Conservation (phyloP, 2,113 vertebrate genomes). For the Chaenocephalus aceratus region DNA sequence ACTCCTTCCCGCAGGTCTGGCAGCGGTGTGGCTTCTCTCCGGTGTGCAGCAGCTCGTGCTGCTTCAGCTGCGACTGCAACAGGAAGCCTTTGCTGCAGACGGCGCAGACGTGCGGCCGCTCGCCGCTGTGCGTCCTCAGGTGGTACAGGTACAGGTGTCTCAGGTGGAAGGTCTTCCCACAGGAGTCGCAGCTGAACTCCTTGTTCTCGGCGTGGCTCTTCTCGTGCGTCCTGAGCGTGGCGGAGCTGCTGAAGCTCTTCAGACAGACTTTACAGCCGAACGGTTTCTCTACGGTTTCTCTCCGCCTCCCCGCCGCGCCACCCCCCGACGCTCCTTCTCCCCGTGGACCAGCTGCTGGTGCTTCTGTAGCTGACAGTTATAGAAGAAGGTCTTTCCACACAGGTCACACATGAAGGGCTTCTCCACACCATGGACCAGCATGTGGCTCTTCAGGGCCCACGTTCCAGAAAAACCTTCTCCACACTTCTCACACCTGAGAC, state of each 20-base stretch:
- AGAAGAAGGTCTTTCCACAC: conserved; percentile 77
- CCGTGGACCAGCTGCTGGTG: conserved; percentile 74
- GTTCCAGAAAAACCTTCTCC: conserved; percentile 67
- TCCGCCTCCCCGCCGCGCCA: rapidly evolving
- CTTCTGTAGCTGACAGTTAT: conserved; percentile 80
- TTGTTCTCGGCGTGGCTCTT: conserved; percentile 69
- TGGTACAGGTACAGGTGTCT: conserved; percentile 72
- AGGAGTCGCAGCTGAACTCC: conserved; percentile 68
- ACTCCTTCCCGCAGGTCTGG: conserved; percentile 66
- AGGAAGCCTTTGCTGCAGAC: conserved; percentile 83
- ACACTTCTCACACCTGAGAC: conserved; percentile 70
- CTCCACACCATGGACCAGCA: conserved; percentile 73
- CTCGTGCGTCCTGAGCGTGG: conserved; percentile 64
- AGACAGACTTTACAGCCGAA: conserved; percentile 66
- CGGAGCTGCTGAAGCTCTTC: conserved; percentile 70
- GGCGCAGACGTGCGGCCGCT: conserved; percentile 69
- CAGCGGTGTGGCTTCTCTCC: conserved; percentile 74
- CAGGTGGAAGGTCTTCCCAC: conserved; percentile 70
- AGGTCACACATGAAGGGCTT: conserved; percentile 78
- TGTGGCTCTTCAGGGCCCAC: conserved; percentile 79
- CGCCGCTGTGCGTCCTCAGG: conserved; percentile 67
- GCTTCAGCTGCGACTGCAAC: conserved; percentile 71
- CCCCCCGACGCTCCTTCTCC: neutral
- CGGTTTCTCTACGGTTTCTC: neutral
- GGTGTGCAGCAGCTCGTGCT: conserved; percentile 75